Base-by-base conservation (phyloP, 2,113 vertebrate species). In the Vulpes vulpes region DNA sequence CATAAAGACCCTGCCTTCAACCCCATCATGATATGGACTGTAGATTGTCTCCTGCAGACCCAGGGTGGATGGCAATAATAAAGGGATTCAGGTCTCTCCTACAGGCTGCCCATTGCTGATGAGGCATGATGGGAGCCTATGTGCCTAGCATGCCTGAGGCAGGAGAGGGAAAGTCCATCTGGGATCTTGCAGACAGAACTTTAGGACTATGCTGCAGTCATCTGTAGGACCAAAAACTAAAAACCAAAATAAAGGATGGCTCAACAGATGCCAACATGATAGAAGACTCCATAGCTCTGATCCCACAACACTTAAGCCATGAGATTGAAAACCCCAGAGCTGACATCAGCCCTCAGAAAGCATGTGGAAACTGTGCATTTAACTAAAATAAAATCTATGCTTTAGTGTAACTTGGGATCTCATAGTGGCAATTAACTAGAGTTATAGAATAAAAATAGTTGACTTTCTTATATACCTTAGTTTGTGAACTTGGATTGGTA, bases 401-500 rank as follows among this genome's bases (percentile, higher is more conserved):
- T n/a, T 73, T 65, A 87, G 11, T 55, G 19, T 43, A 27, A 7
- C 3, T 3, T 23, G 85, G 30, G 10, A 23, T 57, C n/a, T 91
- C 79, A 83, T 74, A 35, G 87, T 1, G 74, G 38, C 94, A 87
- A 55, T 53, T 43, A 95, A 69, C 7, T 22, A 53, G 67, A 80
- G 20, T 83, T 91, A 27, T 10, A 82, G 16, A 76, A 84, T 64
- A 69, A 91, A 93, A 30, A 53, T 3, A 84, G 69, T 8, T 38
- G 14, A 78, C n/a, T 91, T 80, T 85, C 30, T 35, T 93, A 55
- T 3, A 81, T 11, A 59, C 11, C 11, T 57, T 27, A 49, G 23
- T 82, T 80, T 93, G 22, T 82, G 65, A 96, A 81, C 8, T 59
- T 83, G 38, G 17, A 78, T 84, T 74, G 15, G 59, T 89, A 85